Percentiles rank a stretch among this genome's conserved stretches.
Conservation (phyloP, 2,113 vertebrate genomes). For the Antennarius striatus region DNA sequence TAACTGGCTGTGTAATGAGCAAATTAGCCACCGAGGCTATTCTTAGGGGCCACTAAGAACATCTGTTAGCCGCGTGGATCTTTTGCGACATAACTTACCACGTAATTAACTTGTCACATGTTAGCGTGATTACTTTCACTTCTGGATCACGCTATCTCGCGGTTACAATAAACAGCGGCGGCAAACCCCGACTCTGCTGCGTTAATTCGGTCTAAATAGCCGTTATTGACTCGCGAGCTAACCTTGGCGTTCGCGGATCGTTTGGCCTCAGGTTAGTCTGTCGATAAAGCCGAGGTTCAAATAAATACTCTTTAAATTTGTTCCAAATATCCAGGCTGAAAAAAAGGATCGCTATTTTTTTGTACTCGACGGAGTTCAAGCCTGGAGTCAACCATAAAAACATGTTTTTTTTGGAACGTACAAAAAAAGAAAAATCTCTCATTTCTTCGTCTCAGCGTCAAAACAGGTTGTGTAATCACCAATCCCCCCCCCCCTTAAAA, state of each 20-base stretch:
- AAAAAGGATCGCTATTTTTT: no score
- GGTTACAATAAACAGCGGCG: slow-evolving; percentile 76
- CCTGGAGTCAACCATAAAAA: no score
- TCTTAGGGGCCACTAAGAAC: slow-evolving; percentile 58
- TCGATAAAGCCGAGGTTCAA: no score
- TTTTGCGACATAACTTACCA: slow-evolving; percentile 83
- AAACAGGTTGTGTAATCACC: slow-evolving; percentile 42
- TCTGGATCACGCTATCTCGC: slow-evolving; percentile 42
- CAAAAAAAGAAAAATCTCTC: no score
- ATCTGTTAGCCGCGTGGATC: slow-evolving; percentile 70
- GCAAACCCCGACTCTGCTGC: slow-evolving; percentile 84
- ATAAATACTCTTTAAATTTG: no score
- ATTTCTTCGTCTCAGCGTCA: slow-evolving; percentile 11
- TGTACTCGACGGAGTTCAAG: no score
- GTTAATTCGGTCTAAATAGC: slow-evolving; percentile 95
- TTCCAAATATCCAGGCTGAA: no score
- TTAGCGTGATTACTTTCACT: slow-evolving; percentile 53
- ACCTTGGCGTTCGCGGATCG: slow-evolving; percentile 85
- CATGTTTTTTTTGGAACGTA: no score
- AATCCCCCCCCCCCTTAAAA: no score
- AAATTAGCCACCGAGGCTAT: slow-evolving; percentile 50
- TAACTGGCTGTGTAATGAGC: slow-evolving; percentile 54
- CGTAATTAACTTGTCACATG: slow-evolving; percentile 90
- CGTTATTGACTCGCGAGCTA: slow-evolving; percentile 94
- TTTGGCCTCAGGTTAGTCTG: slow-evolving; percentile 27